Base-by-base conservation (phyloP, 2,113 vertebrate genomes). In the Python bivittatus region DNA sequence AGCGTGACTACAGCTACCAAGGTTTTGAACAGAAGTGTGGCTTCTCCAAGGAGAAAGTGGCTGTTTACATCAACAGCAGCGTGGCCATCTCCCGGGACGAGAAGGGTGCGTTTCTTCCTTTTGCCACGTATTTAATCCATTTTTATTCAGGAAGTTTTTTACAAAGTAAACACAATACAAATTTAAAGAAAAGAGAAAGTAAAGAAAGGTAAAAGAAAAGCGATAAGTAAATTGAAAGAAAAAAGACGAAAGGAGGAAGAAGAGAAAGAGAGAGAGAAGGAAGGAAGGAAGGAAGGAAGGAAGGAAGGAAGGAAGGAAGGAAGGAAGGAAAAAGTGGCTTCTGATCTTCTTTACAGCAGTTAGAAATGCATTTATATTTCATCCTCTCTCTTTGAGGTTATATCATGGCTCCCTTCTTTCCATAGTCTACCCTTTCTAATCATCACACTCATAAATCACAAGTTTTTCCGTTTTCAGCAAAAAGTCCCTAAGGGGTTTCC, bases 1-100 rank as follows among this genome's bases (percentile, higher is more conserved):
- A 99, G 96, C 96, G 94, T 0, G 99, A 99, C 94, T 99, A 99
- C 95, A 97, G 96, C 92, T 99, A 99, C 96, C 97, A 91, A 0
- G 99, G 98, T 29, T 97, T 97, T 79, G 96, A 98, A 94, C 97
- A 98, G 94, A 94, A 7, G 3, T 99, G 99, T 27, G 97, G 89
- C 91, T 99, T 99, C 94, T 97, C 97, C 5, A 89, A 93, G 2
- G 91, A 95, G 89, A 99, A 98, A 94, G 98, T 98, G 88, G 98
- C 95, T 0, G 98, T 98, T 89, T 99, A 99, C 97, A 99, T 99
- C 96, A 99, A 99, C 87, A 98, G 98, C 96, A 99, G 98, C 0
- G 96, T 99, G 95, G 98, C 98, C 91, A 96, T 99, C 86, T 95
- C 98, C 93, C 97, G 95, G 85, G 98, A 98, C 27, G 98, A 99